Conservation (phyloP, 37 sponge, comb jelly and placozoan species). For the Halichondria panicea region DNA sequence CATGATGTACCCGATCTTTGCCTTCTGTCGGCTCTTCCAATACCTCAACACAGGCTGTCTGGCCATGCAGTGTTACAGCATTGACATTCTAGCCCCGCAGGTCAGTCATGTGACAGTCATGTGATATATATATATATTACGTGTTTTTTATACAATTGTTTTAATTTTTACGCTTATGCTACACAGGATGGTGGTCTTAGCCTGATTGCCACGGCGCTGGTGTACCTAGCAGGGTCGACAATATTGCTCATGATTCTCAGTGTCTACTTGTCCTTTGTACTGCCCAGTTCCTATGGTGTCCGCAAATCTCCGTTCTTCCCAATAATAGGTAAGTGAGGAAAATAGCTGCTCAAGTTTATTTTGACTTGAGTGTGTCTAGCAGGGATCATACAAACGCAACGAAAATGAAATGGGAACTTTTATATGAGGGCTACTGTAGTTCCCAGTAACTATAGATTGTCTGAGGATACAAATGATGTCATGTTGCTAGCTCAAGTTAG, state of each 20-base stretch:
- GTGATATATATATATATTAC: too few species aligned
- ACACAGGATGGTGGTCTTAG: constrained; percentile 54
- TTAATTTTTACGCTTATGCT: too few species aligned
- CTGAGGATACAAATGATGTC: too few species aligned
- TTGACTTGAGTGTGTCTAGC: too few species aligned
- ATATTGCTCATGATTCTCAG: constrained; percentile 35
- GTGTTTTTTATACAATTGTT: too few species aligned
- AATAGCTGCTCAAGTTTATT: too few species aligned
- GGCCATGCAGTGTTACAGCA: constrained; percentile 42
- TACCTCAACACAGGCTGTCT: constrained; percentile 61
- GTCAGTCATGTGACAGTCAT: too few species aligned
- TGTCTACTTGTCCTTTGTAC: constrained; percentile 68
- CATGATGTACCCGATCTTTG: constrained; percentile 79
- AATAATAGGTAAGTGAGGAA: constrained; percentile 51
- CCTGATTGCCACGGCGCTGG: constrained; percentile 62
- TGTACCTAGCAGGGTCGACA: constrained; percentile 52
- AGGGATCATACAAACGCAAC: too few species aligned
- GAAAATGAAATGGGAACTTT: too few species aligned
- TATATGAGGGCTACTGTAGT: too few species aligned
- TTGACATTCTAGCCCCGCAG: constrained; percentile 37
- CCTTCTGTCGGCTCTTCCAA: constrained; percentile 64
- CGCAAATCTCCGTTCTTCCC: constrained; percentile 80
- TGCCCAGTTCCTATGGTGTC: constrained; percentile 76
- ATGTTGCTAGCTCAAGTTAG: too few species aligned
- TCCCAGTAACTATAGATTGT: too few species aligned